Percentiles rank a stretch among this genome's conserved stretches.
Evolutionary conservation across 2,113 vertebrate species (phyloP).

Genomic region (Rhinogobius similis): DNA sequence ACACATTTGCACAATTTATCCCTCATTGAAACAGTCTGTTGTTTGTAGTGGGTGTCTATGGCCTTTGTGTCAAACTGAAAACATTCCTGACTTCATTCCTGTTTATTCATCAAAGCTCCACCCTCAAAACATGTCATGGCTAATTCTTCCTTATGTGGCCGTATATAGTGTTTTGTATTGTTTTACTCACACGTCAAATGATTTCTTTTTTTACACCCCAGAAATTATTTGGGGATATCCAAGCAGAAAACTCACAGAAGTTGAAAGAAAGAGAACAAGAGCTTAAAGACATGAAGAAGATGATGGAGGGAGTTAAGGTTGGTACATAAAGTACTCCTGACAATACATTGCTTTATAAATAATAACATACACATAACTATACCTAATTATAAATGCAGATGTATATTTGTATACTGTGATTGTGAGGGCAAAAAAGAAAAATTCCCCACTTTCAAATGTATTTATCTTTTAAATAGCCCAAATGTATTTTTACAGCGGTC

Average conservation of each 20-base stretch:
- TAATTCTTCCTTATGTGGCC: conserved; percentile 8
- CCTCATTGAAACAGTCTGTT: conserved; percentile 6
- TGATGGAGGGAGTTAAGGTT: conserved; percentile 75
- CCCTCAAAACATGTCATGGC: conserved; percentile 7
- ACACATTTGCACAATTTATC: background rate
- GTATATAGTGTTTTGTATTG: background rate
- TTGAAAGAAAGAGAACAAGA: conserved; percentile 75
- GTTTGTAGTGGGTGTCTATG: conserved; percentile 19
- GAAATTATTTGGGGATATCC: conserved; percentile 68
- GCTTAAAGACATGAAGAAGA: conserved; percentile 77
- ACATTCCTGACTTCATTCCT: conserved; percentile 72
- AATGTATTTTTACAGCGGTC: conserved; percentile 55
- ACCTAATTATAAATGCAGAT: too few species aligned
- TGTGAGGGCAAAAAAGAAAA: too few species aligned
- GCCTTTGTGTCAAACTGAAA: conserved; percentile 18
- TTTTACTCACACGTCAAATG: background rate
- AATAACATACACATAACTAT: too few species aligned
- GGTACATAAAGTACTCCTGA: background rate
- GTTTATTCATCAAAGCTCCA: conserved; percentile 21
- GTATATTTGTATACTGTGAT: too few species aligned
- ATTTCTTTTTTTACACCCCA: conserved; percentile 20
- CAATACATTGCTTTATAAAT: too few species aligned
- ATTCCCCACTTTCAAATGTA: too few species aligned
- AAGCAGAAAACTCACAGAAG: conserved; percentile 66
- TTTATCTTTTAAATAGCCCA: too few species aligned